These are phyloP conservation scores for Pseudolycoriella hygida DNA, from an alignment of 2,888 invertebrate genomes.

Conservation along the genomic window DNA sequence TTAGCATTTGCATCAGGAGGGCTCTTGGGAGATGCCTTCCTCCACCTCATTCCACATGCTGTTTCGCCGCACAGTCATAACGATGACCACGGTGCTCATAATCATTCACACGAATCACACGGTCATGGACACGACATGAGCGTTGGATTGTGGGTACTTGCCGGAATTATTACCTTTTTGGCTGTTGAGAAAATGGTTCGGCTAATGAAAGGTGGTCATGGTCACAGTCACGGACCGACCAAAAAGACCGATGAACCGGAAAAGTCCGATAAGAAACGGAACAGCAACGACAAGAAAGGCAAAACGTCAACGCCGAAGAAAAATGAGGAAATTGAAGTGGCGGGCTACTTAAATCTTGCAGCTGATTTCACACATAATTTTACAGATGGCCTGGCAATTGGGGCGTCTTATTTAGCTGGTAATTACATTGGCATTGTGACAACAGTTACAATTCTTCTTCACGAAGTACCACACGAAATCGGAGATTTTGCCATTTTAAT, in stretches of 20 bases:
- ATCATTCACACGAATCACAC: slow-evolving; percentile 12
- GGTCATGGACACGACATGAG: slow-evolving; percentile 58
- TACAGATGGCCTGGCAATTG: slow-evolving; percentile 97
- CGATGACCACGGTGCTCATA: slow-evolving; percentile 16
- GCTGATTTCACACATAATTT: slow-evolving; percentile 99
- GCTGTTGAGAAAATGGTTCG: slow-evolving; percentile 86
- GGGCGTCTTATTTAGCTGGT: slow-evolving; percentile 91
- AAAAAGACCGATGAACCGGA: slow-evolving; percentile 12
- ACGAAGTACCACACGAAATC: slow-evolving; percentile 99
- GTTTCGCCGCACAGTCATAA: slow-evolving; percentile 38
- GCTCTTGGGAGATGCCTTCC: slow-evolving; percentile 92
- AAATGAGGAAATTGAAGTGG: slow-evolving; percentile 47
- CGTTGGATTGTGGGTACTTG: slow-evolving; percentile 86
- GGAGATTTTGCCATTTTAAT: slow-evolving; percentile 98
- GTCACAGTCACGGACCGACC: slow-evolving; percentile 45
- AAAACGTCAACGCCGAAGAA: slow-evolving; percentile 22
- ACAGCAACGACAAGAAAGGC: slow-evolving; percentile 22
- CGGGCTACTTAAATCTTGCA: slow-evolving; percentile 86
- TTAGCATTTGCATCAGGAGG: slow-evolving; percentile 91
- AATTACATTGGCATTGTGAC: slow-evolving; percentile 75
- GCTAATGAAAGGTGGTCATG: slow-evolving; percentile 66
- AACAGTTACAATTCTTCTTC: slow-evolving; percentile 87
- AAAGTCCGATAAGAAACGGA: slow-evolving; percentile 10
- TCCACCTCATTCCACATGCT: slow-evolving; percentile 97
- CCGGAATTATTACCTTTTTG: slow-evolving; percentile 83